Evolutionary conservation across 30 jellyfish, hydroid and myxozoan species (phyloP), one percentile per base, ranked within the genome.

Genomic region (Cassiopea andromeda): DNA sequence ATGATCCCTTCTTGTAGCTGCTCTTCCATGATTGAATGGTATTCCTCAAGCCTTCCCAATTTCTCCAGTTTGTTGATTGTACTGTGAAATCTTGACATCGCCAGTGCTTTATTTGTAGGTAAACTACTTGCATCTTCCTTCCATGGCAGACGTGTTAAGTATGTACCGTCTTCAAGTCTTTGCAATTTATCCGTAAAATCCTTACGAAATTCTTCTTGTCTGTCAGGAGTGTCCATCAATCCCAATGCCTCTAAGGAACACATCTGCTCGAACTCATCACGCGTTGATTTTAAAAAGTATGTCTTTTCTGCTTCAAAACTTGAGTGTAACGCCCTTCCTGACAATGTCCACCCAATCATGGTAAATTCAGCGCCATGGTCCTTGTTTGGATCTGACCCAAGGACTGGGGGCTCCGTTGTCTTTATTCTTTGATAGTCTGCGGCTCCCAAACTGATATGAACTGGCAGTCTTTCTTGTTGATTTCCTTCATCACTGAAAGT

Each of bases 1-100:
- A 94, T 46, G 10, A 94, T 89, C 82, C 96, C 97, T 18, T 90
- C 90, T 60, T 67, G 80, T 46, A 94, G 81, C 68, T 94, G 97
- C 43, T 89, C 97, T 83, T 59, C 58, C 73, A 93, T 84, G 44
- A 88, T 77, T 44, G 80, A 47, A 59, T 88, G 89, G 90, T 93
- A 93, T 60, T 93, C 90, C 48, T 78, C 92, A 44, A 93, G 89
- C 60, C 60, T 48, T 19, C 73, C 45, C 71, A 73, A 72, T 69
- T 78, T 64, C 90, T 87, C 91, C 87, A 92, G 44, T 76, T 78
- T 86, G 71, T 93, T 78, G 85, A 90, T 74, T 48, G 81, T 76
- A 74, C 89, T 81, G 87, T 82, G 91, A 44, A 93, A 89, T 76
- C 97, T 75, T 46, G 90, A 94, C 88, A 88, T 87, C 38, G 92